phyloP scores from a whole-genome alignment of 2,888 invertebrate genomes.

The Epinotia brunnichana region DNA sequence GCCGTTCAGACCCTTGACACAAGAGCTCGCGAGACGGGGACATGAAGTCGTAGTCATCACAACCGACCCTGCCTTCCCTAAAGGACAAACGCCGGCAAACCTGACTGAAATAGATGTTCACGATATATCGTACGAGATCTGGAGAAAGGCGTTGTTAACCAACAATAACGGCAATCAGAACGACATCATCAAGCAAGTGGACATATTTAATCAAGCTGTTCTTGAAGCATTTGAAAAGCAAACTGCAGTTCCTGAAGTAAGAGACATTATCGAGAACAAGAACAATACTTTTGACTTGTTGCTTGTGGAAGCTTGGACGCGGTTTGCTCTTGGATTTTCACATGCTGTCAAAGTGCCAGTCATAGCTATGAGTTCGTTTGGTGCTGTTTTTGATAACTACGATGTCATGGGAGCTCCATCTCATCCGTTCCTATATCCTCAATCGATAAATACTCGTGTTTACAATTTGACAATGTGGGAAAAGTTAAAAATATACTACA shows the following conservation, averaged over 20 bases:
- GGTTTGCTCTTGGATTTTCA: constrained; percentile 45
- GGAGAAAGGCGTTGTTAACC: constrained; percentile 41
- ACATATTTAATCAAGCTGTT: neutral
- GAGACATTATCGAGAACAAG: constrained; percentile 42
- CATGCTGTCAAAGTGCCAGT: constrained; percentile 49
- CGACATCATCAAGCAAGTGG: neutral
- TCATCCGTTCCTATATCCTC: constrained; percentile 47
- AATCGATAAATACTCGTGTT: constrained; percentile 43
- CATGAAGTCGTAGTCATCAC: constrained; percentile 55
- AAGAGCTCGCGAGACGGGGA: neutral
- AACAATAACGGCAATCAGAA: constrained; percentile 53
- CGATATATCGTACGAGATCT: constrained; percentile 51
- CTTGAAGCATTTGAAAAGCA: constrained; percentile 45
- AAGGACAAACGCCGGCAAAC: constrained; percentile 59
- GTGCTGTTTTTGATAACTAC: constrained; percentile 42
- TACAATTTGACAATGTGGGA: constrained; percentile 48
- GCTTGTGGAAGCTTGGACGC: constrained; percentile 47
- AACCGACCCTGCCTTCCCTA: constrained; percentile 63
- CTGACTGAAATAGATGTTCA: constrained; percentile 67
- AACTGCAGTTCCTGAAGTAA: constrained; percentile 40
- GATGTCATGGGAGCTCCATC: constrained; percentile 47
- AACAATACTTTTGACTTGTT: constrained; percentile 48
- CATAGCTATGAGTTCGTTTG: constrained; percentile 50
- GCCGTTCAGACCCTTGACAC: constrained; percentile 4
- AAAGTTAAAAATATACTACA: constrained; percentile 49